Conservation (phyloP, 2,797 vertebrate genomes). For the Uromys caudimaculatus region DNA sequence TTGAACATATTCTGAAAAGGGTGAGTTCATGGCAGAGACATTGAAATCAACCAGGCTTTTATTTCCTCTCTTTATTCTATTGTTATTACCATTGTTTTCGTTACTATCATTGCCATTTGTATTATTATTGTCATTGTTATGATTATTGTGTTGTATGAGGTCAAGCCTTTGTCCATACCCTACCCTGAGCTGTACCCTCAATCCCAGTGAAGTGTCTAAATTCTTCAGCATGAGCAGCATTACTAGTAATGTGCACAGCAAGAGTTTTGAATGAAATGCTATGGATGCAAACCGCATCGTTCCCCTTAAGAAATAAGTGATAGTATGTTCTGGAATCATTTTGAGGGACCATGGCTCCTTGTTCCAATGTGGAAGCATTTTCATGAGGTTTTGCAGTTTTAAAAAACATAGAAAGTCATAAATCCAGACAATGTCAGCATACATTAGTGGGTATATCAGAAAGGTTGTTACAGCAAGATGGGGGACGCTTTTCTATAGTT, state of each 20-base stretch:
- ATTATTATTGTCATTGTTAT: not conserved
- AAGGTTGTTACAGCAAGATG: too few species aligned
- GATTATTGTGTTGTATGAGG: not conserved
- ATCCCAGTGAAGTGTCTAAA: not conserved
- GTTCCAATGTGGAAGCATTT: not conserved
- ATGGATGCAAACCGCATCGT: not conserved
- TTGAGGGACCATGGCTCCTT: not conserved
- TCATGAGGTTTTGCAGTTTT: not conserved
- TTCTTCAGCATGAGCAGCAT: not conserved
- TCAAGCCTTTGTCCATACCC: not conserved
- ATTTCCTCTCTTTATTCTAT: not conserved
- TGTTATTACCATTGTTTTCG: not conserved
- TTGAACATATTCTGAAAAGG: not conserved
- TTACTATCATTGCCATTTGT: not conserved
- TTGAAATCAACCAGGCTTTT: not conserved
- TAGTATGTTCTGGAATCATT: not conserved
- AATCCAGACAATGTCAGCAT: not conserved
- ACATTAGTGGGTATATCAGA: not conserved
- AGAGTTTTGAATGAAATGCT: not conserved
- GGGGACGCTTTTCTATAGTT: too few species aligned
- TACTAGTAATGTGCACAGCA: not conserved
- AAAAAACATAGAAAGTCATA: not conserved
- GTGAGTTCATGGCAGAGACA: not conserved
- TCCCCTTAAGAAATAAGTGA: not conserved
- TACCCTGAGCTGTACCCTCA: not conserved